A percentile compares a stretch with the other conserved stretches of the same genome.
phyloP scores from a whole-genome alignment of 2,113 vertebrate species.

The Phyllostomus hastatus region DNA sequence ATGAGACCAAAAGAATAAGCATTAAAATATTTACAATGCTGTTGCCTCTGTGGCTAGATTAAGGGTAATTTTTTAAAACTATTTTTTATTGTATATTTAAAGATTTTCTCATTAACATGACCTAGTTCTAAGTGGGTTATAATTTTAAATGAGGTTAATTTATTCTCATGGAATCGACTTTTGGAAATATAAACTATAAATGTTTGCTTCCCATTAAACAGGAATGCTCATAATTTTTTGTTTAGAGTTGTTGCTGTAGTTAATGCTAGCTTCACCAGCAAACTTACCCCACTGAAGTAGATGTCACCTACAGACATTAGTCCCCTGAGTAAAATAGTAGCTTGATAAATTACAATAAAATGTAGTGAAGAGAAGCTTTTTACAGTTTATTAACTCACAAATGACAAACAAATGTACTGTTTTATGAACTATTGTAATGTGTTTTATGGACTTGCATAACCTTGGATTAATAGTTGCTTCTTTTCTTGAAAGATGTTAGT shows the following conservation, averaged over 20 bases:
- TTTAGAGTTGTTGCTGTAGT: background rate
- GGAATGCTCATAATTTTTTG: background rate
- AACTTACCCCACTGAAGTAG: background rate
- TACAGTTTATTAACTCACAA: constrained; percentile 59
- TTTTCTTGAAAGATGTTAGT: background rate
- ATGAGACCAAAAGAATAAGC: background rate
- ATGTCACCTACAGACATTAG: background rate
- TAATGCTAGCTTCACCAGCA: background rate
- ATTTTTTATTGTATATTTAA: background rate
- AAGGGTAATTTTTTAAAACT: background rate
- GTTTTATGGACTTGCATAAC: constrained; percentile 17
- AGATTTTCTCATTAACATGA: background rate
- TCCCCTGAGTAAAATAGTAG: constrained; percentile 40
- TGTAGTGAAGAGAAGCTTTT: constrained; percentile 23
- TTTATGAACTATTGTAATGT: background rate
- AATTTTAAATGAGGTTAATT: background rate
- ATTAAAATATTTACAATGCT: background rate
- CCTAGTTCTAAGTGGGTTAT: background rate
- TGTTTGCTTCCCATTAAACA: background rate
- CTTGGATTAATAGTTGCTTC: constrained; percentile 30
- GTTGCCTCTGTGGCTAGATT: background rate
- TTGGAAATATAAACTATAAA: background rate
- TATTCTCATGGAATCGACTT: background rate
- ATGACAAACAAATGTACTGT: constrained; percentile 55
- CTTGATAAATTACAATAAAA: constrained; percentile 42